phyloP scores from a whole-genome alignment of 2,888 invertebrate species.

The Brenthis hecate region DNA sequence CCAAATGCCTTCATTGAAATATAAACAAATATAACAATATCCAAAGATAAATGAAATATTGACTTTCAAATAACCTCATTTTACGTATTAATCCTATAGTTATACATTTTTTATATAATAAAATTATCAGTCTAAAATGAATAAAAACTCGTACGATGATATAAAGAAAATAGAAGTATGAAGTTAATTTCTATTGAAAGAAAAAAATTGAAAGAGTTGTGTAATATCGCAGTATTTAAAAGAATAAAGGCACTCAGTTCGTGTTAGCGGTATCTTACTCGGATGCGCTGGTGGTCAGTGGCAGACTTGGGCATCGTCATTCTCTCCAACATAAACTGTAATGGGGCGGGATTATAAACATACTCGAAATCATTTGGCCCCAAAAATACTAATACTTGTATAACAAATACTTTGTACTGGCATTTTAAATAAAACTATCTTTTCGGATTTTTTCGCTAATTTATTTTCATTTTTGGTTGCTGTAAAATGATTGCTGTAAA shows the following conservation, averaged over 20 bases:
- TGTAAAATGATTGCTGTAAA: no score
- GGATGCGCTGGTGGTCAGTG: constrained; percentile 93
- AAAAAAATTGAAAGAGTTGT: neutral
- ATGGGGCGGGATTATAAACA: constrained; percentile 60
- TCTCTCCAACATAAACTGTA: constrained; percentile 95
- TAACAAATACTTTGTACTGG: no score
- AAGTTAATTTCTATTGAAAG: no score
- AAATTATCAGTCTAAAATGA: no score
- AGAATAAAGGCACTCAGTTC: constrained; percentile 66
- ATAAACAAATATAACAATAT: neutral
- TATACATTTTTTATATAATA: no score
- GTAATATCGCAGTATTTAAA: constrained; percentile 19
- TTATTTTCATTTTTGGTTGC: no score
- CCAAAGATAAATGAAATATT: neutral
- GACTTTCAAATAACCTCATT: neutral
- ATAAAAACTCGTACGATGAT: no score
- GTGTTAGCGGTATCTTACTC: constrained; percentile 87
- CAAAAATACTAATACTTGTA: neutral
- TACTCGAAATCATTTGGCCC: neutral
- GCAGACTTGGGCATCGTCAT: constrained; percentile 92
- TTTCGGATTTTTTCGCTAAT: no score
- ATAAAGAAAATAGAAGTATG: no score
- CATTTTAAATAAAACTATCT: no score
- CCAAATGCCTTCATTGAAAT: constrained; percentile 64
- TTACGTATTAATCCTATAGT: no score